phyloP scores from a whole-genome alignment of 2,888 invertebrate species.

The Drosophila infuscata region DNA sequence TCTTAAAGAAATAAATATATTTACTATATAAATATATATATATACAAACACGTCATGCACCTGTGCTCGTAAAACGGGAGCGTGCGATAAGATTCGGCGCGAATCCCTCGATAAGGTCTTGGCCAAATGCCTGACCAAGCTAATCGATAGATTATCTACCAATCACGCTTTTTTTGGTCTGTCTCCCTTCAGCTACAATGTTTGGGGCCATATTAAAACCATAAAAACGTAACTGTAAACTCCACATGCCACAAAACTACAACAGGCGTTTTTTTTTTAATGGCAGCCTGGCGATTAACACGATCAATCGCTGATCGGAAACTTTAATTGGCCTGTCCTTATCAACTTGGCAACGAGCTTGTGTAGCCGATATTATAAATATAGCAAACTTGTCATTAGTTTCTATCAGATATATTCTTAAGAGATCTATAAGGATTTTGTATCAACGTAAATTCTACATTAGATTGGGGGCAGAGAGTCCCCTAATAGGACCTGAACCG shows the following conservation, averaged over 20 bases:
- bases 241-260: background rate
- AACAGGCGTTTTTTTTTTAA: constrained; percentile 10
- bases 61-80: constrained; percentile 39
- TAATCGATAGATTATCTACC: constrained; percentile 49
- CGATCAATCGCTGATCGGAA: constrained; percentile 13
- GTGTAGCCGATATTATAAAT: background rate
- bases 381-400: too few relatives aligned
- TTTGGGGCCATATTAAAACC: constrained; percentile 7
- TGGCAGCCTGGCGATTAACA: background rate
- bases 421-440: too few relatives aligned
- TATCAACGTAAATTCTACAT: too few relatives aligned
- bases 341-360: constrained; percentile 36
- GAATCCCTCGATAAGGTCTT: constrained; percentile 34
- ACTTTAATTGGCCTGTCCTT: constrained; percentile 32
- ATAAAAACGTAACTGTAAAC: constrained; percentile 6
- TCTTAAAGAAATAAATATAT: background rate
- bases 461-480: too few relatives aligned
- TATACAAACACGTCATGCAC: constrained; percentile 31
- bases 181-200: constrained; percentile 20
- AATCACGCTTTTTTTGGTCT: background rate
- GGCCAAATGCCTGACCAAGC: constrained; percentile 18
- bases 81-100: constrained; percentile 43
- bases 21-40: background rate
- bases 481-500: too few relatives aligned
- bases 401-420: too few relatives aligned